phyloP scores from a whole-genome alignment of 2,797 vertebrate genomes.

The Enteromius unitaeniatus region DNA sequence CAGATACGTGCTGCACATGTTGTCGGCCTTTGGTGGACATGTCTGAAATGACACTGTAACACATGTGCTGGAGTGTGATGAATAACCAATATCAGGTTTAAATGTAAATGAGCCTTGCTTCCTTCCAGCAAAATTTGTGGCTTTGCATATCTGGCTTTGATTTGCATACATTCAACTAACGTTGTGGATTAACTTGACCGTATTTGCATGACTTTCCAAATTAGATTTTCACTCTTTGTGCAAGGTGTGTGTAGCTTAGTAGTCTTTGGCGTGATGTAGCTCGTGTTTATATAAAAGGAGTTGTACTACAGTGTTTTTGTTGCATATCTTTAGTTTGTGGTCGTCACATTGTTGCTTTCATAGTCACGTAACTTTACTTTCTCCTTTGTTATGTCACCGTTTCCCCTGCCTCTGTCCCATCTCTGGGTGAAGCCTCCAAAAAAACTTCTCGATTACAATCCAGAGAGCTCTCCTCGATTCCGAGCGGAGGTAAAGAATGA shows the following conservation, averaged over 20 bases:
- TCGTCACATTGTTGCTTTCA: conserved; percentile 61
- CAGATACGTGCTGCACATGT: conserved; percentile 26
- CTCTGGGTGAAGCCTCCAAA: conserved; percentile 84
- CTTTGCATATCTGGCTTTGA: conserved; percentile 10
- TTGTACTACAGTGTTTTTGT: neutral
- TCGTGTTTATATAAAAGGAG: neutral
- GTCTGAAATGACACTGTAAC: conserved; percentile 49
- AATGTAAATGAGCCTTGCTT: conserved; percentile 30
- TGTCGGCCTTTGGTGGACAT: neutral
- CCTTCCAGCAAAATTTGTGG: conserved; percentile 39
- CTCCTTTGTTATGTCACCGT: conserved; percentile 56
- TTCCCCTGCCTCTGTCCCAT: conserved; percentile 63
- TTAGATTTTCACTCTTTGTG: neutral
- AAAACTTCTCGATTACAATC: conserved; percentile 90
- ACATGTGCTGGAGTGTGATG: conserved; percentile 1
- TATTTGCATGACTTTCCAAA: conserved; percentile 47
- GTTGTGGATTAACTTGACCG: conserved; percentile 20
- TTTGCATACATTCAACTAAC: conserved; percentile 17
- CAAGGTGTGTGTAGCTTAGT: conserved; percentile 40
- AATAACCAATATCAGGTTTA: conserved; percentile 19
- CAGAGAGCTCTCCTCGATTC: conserved; percentile 81
- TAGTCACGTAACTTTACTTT: conserved; percentile 81
- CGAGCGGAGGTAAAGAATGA: conserved; percentile 36
- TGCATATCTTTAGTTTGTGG: neutral
- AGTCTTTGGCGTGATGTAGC: neutral